Base-by-base conservation (phyloP, 2,888 invertebrate species). In the Drosophila mulleri region DNA sequence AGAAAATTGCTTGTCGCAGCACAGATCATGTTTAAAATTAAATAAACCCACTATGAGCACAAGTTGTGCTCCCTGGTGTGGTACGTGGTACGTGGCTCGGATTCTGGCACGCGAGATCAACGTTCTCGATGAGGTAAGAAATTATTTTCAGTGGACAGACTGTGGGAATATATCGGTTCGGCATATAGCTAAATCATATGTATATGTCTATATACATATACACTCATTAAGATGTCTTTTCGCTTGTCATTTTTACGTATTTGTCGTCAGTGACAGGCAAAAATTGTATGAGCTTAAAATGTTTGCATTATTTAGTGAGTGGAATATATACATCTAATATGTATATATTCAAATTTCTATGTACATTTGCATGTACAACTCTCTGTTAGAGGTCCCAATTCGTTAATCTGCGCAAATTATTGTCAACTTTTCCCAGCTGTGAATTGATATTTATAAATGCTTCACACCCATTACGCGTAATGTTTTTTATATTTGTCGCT, bases 381-480 rank as follows among this genome's bases (percentile, higher is more conserved):
- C n/a, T 18, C 7, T 26, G 39, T 11, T 41, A n/a, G 29, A 6
- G 47, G 26, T 26, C 26, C 8, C 12, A 11, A 11, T 2, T 16
- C 0, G 23, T 5, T 2, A 37, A 20, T 2, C 23, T n/a, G 39
- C 6, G 12, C 6, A 39, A 52, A 16, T 35, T 35, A 35, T 35
- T 35, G 14, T 20, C 18, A 52, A 35, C 35, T 20, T 14, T 35
- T 16, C n/a, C 16, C 18, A 32, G 7, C 50, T 16, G 39, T 20
- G 14, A 18, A 18, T 20, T 18, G 12, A 32, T 18, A 18, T 18
- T 32, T 14, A 29, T n/a, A 11, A 53, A 68, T 65, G 41, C 44
- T 74, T 76, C 80, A 61, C 80, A 76, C 59, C 56, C 58, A 76
- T 80, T 76, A 80, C 67, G 58, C 44, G 60, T 80, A 80, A 80